Evolutionary conservation across 2,113 vertebrate genomes (phyloP).

Genomic region (Thalassarche chlororhynchos): DNA sequence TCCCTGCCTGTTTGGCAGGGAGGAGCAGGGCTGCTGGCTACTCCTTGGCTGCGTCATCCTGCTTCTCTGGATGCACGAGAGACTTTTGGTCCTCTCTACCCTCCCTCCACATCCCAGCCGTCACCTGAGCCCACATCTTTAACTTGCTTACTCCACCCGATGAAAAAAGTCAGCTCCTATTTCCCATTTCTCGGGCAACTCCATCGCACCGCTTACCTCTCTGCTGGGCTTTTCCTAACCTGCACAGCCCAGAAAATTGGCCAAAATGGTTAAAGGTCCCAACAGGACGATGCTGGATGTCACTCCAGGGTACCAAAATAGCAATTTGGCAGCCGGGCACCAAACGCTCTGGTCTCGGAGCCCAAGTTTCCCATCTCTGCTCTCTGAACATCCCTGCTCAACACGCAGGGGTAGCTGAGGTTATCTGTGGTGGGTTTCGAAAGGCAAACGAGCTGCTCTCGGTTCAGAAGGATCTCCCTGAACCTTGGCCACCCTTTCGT

Average conservation of each 20-base stretch:
- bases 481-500: not conserved
- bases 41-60: not conserved
- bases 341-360: not conserved
- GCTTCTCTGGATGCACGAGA: not conserved
- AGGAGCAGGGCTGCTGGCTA: not conserved
- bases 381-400: not conserved
- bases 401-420: too few relatives aligned
- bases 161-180: not conserved
- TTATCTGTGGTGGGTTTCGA: not conserved
- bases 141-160: accelerated
- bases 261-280: not conserved
- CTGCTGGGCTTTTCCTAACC: not conserved
- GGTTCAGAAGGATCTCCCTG: too few relatives aligned
- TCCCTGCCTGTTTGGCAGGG: not conserved
- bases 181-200: not conserved
- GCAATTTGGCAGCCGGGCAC: not conserved
- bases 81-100: not conserved
- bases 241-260: not conserved
- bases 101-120: not conserved
- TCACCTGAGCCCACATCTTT: not conserved
- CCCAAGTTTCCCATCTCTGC: not conserved
- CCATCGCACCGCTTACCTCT: accelerated
- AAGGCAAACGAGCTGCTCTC: not conserved
- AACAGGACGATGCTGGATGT: not conserved
- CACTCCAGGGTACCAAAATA: not conserved